Base-by-base conservation (phyloP, 2,113 vertebrate genomes). In the Ivindomyrus marchei region DNA sequence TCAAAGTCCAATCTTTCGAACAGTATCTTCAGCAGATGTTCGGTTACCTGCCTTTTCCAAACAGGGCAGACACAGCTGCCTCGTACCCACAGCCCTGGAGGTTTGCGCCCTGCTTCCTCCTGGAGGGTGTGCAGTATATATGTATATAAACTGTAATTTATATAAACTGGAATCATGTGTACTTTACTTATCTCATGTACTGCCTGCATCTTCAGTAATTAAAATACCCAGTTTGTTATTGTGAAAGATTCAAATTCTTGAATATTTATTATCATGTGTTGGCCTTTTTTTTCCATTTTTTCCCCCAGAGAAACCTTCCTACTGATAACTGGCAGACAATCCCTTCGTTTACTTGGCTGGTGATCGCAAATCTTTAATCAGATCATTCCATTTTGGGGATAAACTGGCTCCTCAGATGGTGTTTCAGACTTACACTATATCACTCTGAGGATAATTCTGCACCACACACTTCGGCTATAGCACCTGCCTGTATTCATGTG, bases 261-360 rank as follows among this genome's bases (percentile, higher is more conserved):
- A 85, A 84, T 89, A 84, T 89, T 89, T 89, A 58, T 89, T 36
- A 89, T 46, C 21, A 11, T 46, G 74, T 52, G 8, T 31, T 84
- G 77, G 89, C 15, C 53, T 53, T 56, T 52, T n/a, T 42, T 85
- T 36, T 39, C 36, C 45, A 62, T 85, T 31, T 66, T 85, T 90
- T 90, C 70, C n/a, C 62, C 62, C 10, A 42, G 42, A 86, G 56
- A 49, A 84, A 74, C 87, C 4, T 87, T 27, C 49, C 89, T 36
- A 36, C 89, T 85, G 84, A 62, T 52, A 66, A 46, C 49, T 85
- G 89, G 36, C 89, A 85, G 49, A 27, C 27, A 4, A 13, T 87
- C n/a, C 49, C 85, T 52, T 85, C 8, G 85, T 77, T n/a, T 70
- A 47, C 85, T 74, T 86, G 89, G 56, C 89, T 42, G 45, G 53